Evolutionary conservation across 2,113 vertebrate species (phyloP), one percentile per base, ranked within the genome.

Genomic region (Melanocharis versteri): DNA sequence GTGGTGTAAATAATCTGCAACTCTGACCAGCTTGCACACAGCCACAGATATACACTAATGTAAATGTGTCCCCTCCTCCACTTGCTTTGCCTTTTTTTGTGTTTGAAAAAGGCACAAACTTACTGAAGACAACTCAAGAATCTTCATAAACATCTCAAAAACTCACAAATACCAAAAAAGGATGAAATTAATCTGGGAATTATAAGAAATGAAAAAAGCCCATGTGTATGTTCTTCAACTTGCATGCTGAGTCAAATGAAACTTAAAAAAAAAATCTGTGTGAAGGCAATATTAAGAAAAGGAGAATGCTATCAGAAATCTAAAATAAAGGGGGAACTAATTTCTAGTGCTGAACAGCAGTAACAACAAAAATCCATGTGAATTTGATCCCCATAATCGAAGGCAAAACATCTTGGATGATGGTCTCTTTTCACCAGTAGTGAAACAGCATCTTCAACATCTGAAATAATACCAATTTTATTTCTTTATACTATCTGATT

Each of bases 31-130:
- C 15, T 23, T 10, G 53, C 18, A 50, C n/a, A 56, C 16, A 71
- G 51, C 39, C 72, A 31, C 31, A 40, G 33, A 23, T 7, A 69
- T 0, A 39, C 0, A 58, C 19, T 2, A 57, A 50, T 2, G 9
- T 4, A 68, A 57, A 30, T 15, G 21, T 22, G 58, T 28, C 16
- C 39, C 13, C 22, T 75, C 27, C 10, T 17, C 10, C 50, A 17
- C 23, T 30, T 53, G 14, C 9, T 44, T 57, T 76, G 40, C 14
- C 30, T 22, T 23, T 70, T 48, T 13, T 21, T 14, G 15, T n/a
- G 23, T 61, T 30, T 18, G 35, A 19, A 40, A 79, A 94, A 30
- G 9, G 10, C 28, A 72, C 30, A 47, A 69, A 18, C 56, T 42
- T 21, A 33, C 19, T 18, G 10, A 23, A 12, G 17, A 20, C 30